These are phyloP conservation scores for Crotalus tigris DNA, from an alignment of 2,113 vertebrate species.

Conservation along the genomic window DNA sequence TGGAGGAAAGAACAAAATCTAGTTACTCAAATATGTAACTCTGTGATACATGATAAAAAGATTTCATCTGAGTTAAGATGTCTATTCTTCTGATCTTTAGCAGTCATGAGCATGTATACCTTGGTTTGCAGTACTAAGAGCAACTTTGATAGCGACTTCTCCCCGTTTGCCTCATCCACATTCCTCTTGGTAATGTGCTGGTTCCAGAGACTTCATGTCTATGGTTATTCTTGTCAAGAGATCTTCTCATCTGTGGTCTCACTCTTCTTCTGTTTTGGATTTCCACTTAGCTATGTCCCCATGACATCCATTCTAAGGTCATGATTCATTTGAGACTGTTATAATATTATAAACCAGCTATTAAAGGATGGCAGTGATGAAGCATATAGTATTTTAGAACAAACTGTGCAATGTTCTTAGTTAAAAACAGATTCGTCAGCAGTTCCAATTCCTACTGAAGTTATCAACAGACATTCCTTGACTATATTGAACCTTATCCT, in stretches of 20 bases:
- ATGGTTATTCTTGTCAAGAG: conserved; percentile 14
- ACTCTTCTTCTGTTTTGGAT: background rate
- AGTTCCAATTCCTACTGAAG: background rate
- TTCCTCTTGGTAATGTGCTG: conserved; percentile 36
- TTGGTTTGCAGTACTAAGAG: conserved; percentile 24
- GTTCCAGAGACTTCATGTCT: conserved; percentile 40
- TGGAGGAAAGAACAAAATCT: background rate
- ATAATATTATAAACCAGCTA: conserved; percentile 34
- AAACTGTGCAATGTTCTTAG: conserved; percentile 29
- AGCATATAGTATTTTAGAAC: background rate
- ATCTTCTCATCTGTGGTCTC: conserved; percentile 6
- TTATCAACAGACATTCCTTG: background rate
- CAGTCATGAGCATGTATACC: conserved; percentile 39
- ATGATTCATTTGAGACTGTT: conserved; percentile 27
- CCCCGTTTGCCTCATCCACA: background rate
- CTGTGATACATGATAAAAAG: conserved; percentile 19
- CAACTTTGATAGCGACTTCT: conserved; percentile 4
- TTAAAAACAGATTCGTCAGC: background rate
- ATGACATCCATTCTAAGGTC: conserved; percentile 33
- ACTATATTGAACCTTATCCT: background rate
- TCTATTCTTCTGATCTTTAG: conserved; percentile 19
- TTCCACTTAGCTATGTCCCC: conserved; percentile 23
- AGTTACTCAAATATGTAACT: conserved; percentile 27
- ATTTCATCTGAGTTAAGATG: background rate
- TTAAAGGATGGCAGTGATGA: conserved; percentile 17